Evolutionary conservation across 2,797 vertebrate species (phyloP).

Genomic region (Chelonia mydas): DNA sequence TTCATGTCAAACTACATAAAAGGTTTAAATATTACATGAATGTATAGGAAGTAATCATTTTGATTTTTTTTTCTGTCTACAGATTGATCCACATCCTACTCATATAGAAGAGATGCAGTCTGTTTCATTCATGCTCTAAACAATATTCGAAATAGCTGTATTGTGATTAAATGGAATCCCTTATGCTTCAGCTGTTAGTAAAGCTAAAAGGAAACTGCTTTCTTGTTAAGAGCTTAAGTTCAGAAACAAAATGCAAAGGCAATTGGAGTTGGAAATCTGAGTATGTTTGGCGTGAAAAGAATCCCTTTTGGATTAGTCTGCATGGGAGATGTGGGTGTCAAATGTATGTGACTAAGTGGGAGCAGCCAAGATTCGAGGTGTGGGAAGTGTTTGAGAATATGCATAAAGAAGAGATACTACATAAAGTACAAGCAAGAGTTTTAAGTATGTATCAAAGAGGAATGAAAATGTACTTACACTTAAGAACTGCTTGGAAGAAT

Average conservation of each 20-base stretch:
- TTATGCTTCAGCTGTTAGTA: slow-evolving; percentile 61
- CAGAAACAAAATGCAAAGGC: neutral
- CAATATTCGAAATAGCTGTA: slow-evolving; percentile 33
- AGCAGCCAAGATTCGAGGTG: slow-evolving; percentile 17
- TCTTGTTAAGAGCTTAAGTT: slow-evolving; percentile 32
- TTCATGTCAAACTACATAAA: neutral
- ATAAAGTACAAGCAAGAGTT: neutral
- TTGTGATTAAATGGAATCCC: slow-evolving; percentile 41
- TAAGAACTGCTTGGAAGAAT: neutral
- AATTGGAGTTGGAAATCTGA: slow-evolving; percentile 36
- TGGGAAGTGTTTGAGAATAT: slow-evolving; percentile 18
- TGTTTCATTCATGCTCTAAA: slow-evolving; percentile 78
- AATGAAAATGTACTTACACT: neutral
- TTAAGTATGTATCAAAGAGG: slow-evolving; percentile 11
- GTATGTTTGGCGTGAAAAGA: slow-evolving; percentile 51
- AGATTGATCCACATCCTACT: slow-evolving; percentile 83
- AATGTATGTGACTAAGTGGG: neutral
- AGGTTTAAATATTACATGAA: neutral
- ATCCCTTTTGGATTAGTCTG: neutral
- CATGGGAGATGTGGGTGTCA: neutral
- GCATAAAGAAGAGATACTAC: slow-evolving; percentile 22
- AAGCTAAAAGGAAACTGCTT: slow-evolving; percentile 60
- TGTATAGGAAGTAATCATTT: slow-evolving; percentile 1
- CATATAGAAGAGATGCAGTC: slow-evolving; percentile 73
- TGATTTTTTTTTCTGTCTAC: slow-evolving; percentile 28